phyloP scores from a whole-genome alignment of 53 echinoderm and acorn worm species.

The Paracentrotus lividus region DNA sequence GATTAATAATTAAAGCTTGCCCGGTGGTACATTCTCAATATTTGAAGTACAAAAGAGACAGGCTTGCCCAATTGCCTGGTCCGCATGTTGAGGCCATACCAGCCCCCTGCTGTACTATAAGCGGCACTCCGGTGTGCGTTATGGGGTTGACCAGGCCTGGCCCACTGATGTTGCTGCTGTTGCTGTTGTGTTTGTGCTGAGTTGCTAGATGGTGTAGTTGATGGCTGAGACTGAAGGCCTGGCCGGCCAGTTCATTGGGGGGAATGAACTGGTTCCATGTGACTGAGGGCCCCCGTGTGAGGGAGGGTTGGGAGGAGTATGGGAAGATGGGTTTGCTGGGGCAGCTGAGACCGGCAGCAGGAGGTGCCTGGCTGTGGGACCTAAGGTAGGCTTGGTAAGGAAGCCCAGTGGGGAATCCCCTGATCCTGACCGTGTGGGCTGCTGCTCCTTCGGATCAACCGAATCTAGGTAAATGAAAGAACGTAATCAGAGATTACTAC shows the following conservation, averaged over 20 bases:
- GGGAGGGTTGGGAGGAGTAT: constrained; percentile 77
- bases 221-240: constrained; percentile 85
- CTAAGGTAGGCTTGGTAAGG: constrained; percentile 80
- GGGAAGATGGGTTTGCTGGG: constrained; percentile 68
- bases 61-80: constrained; percentile 70
- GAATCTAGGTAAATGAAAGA: constrained; percentile 74
- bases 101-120: constrained; percentile 78
- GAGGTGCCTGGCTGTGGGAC: constrained; percentile 75
- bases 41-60: constrained; percentile 94
- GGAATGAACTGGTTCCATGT: constrained; percentile 76
- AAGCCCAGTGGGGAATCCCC: constrained; percentile 64
- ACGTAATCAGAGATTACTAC: background rate
- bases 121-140: constrained; percentile 73
- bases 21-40: constrained; percentile 98
- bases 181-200: constrained; percentile 68
- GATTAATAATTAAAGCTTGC: constrained; percentile 96
- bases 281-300: constrained; percentile 82
- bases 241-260: constrained; percentile 65
- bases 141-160: constrained; percentile 60
- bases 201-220: constrained; percentile 83
- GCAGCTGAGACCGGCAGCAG: constrained; percentile 40
- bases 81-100: constrained; percentile 75
- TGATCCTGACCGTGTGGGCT: constrained; percentile 83
- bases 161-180: constrained; percentile 70
- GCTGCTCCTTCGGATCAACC: constrained; percentile 77